Percentiles rank a stretch among this genome's conserved stretches.
Conservation (phyloP, 1,140 invertebrate species). For the Dreissena polymorpha region DNA sequence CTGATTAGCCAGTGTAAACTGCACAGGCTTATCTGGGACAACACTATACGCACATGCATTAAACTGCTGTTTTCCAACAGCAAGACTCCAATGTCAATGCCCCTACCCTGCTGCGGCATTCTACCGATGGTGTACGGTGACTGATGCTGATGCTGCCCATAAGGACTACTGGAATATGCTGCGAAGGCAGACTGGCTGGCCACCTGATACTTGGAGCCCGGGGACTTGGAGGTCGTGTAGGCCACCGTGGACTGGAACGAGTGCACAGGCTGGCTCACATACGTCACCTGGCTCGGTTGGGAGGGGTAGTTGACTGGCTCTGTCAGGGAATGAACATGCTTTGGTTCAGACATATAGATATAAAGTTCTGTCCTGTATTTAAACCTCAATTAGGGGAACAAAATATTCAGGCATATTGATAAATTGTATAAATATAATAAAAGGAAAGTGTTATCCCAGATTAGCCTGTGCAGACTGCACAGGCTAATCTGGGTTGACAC, state of each 20-base stretch:
- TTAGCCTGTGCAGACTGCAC: no score
- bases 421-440: no score
- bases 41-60: no score
- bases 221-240: slow-evolving; percentile 68
- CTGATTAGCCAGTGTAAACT: no score
- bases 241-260: slow-evolving; percentile 60
- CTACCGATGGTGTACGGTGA: slow-evolving; percentile 65
- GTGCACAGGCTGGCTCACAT: slow-evolving; percentile 59
- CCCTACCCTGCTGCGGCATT: slow-evolving; percentile 69
- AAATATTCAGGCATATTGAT: no score
- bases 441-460: no score
- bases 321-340: neutral
- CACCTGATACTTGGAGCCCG: slow-evolving; percentile 66
- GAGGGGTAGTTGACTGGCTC: slow-evolving; percentile 45
- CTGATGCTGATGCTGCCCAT: slow-evolving; percentile 67
- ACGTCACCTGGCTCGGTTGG: slow-evolving; percentile 55
- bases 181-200: slow-evolving; percentile 74
- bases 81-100: neutral
- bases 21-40: no score
- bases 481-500: no score
- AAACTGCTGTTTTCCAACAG: no score
- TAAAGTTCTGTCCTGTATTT: no score
- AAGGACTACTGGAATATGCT: slow-evolving; percentile 71
- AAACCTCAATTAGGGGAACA: no score
- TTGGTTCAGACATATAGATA: no score